phyloP scores from a whole-genome alignment of 23 tunicate genomes.

The Diplosoma virens region DNA sequence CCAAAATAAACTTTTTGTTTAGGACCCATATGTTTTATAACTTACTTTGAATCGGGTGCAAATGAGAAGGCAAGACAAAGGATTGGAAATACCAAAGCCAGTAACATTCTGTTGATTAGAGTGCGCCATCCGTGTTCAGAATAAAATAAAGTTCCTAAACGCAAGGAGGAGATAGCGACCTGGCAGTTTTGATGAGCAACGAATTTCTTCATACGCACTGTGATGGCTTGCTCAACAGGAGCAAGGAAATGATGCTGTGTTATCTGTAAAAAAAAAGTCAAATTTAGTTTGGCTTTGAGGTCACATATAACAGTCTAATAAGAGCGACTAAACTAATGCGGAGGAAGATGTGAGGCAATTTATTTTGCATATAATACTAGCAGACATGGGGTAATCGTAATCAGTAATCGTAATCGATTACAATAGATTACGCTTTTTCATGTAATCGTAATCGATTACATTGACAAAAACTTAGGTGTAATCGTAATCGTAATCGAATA shows the following conservation, averaged over 20 bases:
- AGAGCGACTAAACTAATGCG: too few relatives aligned
- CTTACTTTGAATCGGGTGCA: conserved; percentile 70
- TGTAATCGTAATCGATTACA: too few relatives aligned
- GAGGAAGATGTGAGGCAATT: too few relatives aligned
- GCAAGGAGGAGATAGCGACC: conserved; percentile 53
- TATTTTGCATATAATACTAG: too few relatives aligned
- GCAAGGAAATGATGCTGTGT: conserved; percentile 26
- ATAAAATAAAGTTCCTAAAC: conserved; percentile 59
- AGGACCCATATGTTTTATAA: background rate
- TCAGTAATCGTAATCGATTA: too few relatives aligned
- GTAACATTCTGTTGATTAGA: conserved; percentile 5
- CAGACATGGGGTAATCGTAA: too few relatives aligned
- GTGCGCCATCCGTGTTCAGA: conserved; percentile 53
- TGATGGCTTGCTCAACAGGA: conserved; percentile 44
- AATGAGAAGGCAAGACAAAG: conserved; percentile 53
- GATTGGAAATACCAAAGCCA: conserved; percentile 34
- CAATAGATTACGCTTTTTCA: too few relatives aligned
- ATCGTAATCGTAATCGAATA: too few relatives aligned
- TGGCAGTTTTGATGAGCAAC: conserved; percentile 66
- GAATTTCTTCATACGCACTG: conserved; percentile 60
- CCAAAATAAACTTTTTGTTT: too few relatives aligned
- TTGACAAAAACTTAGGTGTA: too few relatives aligned
- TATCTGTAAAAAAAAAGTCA: conserved; percentile 38
- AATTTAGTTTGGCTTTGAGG: too few relatives aligned
- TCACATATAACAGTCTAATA: too few relatives aligned